phyloP scores from a whole-genome alignment of 2,888 invertebrate species.

The Parelbella ahira region DNA sequence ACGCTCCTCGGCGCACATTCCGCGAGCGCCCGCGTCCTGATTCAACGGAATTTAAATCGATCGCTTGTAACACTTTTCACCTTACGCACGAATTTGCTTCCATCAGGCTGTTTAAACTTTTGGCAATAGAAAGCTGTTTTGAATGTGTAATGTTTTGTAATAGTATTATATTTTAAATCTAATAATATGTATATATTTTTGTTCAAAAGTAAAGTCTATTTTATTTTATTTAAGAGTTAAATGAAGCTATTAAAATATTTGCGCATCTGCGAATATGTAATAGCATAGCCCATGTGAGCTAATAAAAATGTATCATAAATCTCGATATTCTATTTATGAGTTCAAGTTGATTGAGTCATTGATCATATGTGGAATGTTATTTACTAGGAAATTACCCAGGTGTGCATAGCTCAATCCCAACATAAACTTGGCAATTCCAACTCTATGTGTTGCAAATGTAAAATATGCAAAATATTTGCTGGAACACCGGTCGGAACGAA shows the following conservation, averaged over 20 bases:
- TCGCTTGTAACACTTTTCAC: slow-evolving; percentile 56
- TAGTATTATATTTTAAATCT: no score
- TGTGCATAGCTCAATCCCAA: slow-evolving; percentile 30
- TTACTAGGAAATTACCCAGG: slow-evolving; percentile 36
- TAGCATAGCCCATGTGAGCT: neutral
- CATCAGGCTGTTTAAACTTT: slow-evolving; percentile 1
- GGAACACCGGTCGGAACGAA: slow-evolving; percentile 26
- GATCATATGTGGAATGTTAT: slow-evolving; percentile 20
- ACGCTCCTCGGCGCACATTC: slow-evolving; percentile 69
- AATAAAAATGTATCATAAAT: slow-evolving; percentile 11
- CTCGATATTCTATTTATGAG: slow-evolving; percentile 11
- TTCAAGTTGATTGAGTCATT: slow-evolving; percentile 2
- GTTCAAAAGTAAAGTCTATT: no score
- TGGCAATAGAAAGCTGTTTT: slow-evolving; percentile 26
- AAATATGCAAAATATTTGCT: slow-evolving; percentile 28
- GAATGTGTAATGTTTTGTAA: neutral
- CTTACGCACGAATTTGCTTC: slow-evolving; percentile 7
- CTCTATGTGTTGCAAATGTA: slow-evolving; percentile 9
- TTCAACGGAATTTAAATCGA: slow-evolving; percentile 66
- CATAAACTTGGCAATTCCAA: slow-evolving; percentile 3
- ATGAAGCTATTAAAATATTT: no score
- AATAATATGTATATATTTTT: no score
- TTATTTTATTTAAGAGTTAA: no score
- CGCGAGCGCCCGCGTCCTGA: slow-evolving; percentile 58
- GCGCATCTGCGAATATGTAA: no score